Base-by-base conservation (phyloP, 2,888 invertebrate genomes). In the Lissonota sp. region DNA sequence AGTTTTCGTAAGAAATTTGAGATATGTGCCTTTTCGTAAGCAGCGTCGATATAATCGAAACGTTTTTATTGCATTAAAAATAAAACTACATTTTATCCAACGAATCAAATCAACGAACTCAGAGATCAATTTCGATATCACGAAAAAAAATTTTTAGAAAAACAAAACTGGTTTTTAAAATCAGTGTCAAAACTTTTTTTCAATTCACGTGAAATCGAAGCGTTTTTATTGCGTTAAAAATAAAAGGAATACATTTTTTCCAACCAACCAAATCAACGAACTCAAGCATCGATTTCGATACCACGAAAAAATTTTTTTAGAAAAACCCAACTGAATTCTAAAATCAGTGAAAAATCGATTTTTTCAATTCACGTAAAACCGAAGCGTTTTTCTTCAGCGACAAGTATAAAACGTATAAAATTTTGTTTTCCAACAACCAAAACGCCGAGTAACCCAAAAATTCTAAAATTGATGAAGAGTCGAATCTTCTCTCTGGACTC, bases 121-220 rank as follows among this genome's bases (percentile, higher is more conserved):
- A 49, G 1, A 55, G 42, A 42, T 42, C 51, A 12, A 51, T 1
- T 6, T 12, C 14, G 51, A 5, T 51, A 14, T n/a, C n/a, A n/a
- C n/a, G 14, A n/a, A 44, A 12, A 58, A 44, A 42, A 66, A 66
- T 74, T 39, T 5, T 10, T 64, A 12, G 58, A 12, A 26, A 4
- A 70, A 44, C 57, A 44, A 71, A 71, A 46, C 53, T 26, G 14
- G 16, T 7, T 67, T 67, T 12, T 5, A 39, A 6, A 57, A 7
- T 14, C 4, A 5, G 37, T 39, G 58, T n/a, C n/a, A 6, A 44
- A 26, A 46, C 37, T 63, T 16, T 63, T 14, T 16, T 39, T 53
- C 12, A 12, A 40, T 49, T 12, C 49, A 14, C 7, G 60, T 16
- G 4, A 16, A 8, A 16, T 37, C 26, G 26, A 26, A 26, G 26